Evolutionary conservation across 1,140 invertebrate species (phyloP), one percentile per base, ranked within the genome.

Genomic region (Sinonovacula constricta): DNA sequence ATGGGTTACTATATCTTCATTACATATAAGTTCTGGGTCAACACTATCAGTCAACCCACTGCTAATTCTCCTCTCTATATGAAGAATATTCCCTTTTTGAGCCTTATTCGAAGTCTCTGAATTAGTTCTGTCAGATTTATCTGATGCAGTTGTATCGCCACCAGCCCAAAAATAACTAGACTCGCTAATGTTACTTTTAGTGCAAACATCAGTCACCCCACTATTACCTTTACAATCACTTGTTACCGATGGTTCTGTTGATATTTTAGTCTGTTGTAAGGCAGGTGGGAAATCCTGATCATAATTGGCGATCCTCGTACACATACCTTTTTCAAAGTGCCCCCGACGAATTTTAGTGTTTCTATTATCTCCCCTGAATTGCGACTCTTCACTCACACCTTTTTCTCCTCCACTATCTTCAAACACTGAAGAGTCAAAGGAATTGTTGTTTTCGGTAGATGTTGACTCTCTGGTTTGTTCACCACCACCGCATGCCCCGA

Each of bases 201-300:
- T n/a, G n/a, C 39, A 59, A 0, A 15, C 5, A 54, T 39, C 18
- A 22, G 15, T 31, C 62, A 5, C 5, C 18, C 31, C 15, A 28
- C 57, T 2, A 33, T 5, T 15, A 33, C 18, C n/a, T n/a, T 65
- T 33, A 10, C 26, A 3, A 33, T 31, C 12, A 33, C 33, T 33
- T 31, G 62, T 31, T 12, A 33, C 63, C 65, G 59, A 76, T 53
- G 65, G 54, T 39, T n/a, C 36, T 54, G 22, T 66, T 24, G 45
- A 45, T n/a, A 0, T 31, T 30, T 26, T 59, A 24, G 31, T 24
- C 31, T 51, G n/a, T 26, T 14, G 34, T 39, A 74, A 63, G 24
- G 71, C 62, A 15, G 72, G 62, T 57, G 70, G 70, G 51, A 76
- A 76, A 65, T 76, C 72, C 3, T 30, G 34, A 24, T 76, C 72